Evolutionary conservation across 2,888 invertebrate species (phyloP), one percentile per base, ranked within the genome.

Genomic region (Mylabris sibirica): DNA sequence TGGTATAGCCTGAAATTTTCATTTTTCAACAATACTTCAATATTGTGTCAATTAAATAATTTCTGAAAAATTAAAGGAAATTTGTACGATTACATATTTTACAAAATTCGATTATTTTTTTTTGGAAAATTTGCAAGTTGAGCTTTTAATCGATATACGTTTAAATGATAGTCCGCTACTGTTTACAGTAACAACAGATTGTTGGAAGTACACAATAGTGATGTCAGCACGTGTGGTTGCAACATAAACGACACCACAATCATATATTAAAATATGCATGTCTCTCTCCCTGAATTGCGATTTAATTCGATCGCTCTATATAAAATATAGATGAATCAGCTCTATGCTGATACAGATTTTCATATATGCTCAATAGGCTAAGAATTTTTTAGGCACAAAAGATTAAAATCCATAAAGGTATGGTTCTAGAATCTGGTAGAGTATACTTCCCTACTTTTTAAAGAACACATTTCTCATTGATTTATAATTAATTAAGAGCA

Each of bases 211-310:
- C 67, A 67, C 66, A 67, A 68, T 66, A 49, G 66, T 66, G 68
- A 69, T 59, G 65, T 66, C 66, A 57, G 73, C 76, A 76, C 76
- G 76, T 76, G 76, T 70, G 73, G 70, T 67, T 63, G 69, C 69
- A 65, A 66, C 72, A 68, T 69, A 69, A 74, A 72, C 74, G 74
- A 73, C 66, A 66, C 76, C 76, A 72, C 76, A 73, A 75, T 75
- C 70, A 74, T 70, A 71, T 73, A 74, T 76, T 76, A 74, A 76
- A 72, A 76, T 76, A 76, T 76, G 72, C 76, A n/a, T n/a, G 70
- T 67, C 68, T 60, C 68, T 60, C 67, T 62, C 68, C 44, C 69
- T 63, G 67, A 74, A 72, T 68, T 64, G 59, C 66, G 63, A 68
- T 73, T 74, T 74, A 71, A 72, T 70, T 63, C 66, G 64, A 70